phyloP scores from a whole-genome alignment of 2,797 vertebrate genomes.

The Phrynocephalus vlangalii region DNA sequence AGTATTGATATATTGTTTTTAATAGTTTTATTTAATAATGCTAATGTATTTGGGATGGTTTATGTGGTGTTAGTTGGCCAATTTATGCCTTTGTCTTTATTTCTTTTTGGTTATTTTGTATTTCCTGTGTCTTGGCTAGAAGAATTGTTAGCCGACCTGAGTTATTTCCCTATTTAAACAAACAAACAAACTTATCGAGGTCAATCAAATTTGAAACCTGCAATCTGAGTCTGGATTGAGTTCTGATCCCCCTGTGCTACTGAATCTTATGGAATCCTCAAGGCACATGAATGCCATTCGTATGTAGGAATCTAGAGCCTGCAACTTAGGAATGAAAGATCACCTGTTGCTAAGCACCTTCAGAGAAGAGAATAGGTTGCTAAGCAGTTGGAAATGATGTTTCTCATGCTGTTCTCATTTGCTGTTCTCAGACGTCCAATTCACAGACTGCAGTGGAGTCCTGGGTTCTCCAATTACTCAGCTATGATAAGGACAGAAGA shows the following conservation, averaged over 20 bases:
- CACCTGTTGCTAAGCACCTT: constrained; percentile 45
- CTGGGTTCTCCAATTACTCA: constrained; percentile 14
- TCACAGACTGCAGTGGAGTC: constrained; percentile 9
- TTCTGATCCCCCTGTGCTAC: background rate
- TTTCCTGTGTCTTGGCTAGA: too few species aligned
- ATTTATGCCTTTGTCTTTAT: too few species aligned
- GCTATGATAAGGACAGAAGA: background rate
- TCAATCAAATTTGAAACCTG: background rate
- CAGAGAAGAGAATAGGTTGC: constrained; percentile 31
- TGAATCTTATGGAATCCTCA: background rate
- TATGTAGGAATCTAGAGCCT: constrained; percentile 21
- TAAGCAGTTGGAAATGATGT: constrained; percentile 30
- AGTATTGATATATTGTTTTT: too few species aligned
- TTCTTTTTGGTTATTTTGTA: too few species aligned
- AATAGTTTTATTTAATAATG: too few species aligned
- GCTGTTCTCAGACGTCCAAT: background rate
- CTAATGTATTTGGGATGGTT: too few species aligned
- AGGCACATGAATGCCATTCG: background rate
- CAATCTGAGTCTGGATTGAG: background rate
- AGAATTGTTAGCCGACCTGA: too few species aligned
- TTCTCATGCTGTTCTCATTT: constrained; percentile 31
- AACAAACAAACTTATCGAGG: background rate
- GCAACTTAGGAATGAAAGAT: constrained; percentile 26
- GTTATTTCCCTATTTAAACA: too few species aligned
- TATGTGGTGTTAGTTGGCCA: too few species aligned